Conservation (phyloP, 2,888 invertebrate species). For the Plebejus anna region DNA sequence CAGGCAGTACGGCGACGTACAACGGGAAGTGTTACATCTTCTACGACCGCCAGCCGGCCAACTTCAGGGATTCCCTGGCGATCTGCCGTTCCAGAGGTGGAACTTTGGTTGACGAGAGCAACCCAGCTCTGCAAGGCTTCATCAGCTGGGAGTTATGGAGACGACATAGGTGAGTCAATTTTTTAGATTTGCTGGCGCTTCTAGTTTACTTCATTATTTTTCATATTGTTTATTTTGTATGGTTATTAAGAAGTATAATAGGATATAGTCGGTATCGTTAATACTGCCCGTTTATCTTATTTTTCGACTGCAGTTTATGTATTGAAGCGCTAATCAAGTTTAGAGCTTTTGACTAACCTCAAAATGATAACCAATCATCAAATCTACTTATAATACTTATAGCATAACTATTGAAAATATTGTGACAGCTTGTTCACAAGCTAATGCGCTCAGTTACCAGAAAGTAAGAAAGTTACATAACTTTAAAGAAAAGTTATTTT, state of each 20-base stretch:
- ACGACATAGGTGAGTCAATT: conserved; percentile 83
- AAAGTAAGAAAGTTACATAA: neutral
- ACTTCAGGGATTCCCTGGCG: conserved; percentile 87
- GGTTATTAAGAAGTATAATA: neutral
- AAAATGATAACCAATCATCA: too few relatives aligned
- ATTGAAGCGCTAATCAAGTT: too few relatives aligned
- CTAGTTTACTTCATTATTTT: conserved; percentile 1
- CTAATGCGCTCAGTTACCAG: neutral
- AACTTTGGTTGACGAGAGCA: conserved; percentile 93
- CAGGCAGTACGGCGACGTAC: conserved; percentile 95
- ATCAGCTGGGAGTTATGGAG: conserved; percentile 97
- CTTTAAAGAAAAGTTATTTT: neutral
- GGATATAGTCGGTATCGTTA: neutral
- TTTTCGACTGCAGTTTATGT: too few relatives aligned
- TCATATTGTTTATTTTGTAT: neutral
- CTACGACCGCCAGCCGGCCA: conserved; percentile 91
- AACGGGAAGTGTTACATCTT: conserved; percentile 97
- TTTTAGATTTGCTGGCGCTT: conserved; percentile 30
- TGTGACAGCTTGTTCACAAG: too few relatives aligned
- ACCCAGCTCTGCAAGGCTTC: conserved; percentile 95
- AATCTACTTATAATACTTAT: neutral
- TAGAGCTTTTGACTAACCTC: too few relatives aligned
- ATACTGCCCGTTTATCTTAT: neutral
- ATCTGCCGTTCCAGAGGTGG: conserved; percentile 92
- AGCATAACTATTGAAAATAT: neutral